Percentiles rank a stretch among this genome's conserved stretches.
phyloP scores from a whole-genome alignment of 2,888 invertebrate species.

The Julus scanicus region DNA sequence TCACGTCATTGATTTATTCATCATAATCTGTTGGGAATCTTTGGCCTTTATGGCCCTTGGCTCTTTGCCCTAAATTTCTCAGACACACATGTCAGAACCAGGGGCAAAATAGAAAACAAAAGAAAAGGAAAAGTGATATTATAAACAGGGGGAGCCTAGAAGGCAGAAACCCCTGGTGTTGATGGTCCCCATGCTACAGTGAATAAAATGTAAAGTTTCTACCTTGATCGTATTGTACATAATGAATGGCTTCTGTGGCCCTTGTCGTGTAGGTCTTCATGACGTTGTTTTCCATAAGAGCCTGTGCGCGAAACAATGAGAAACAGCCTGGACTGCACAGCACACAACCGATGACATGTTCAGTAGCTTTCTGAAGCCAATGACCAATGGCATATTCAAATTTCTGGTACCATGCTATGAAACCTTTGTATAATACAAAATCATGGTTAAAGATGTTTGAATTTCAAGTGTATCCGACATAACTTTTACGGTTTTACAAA shows the following conservation, averaged over 20 bases:
- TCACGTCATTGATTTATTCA: no score
- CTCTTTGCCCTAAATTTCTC: no score
- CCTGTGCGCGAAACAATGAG: conserved; percentile 95
- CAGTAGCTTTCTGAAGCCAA: conserved; percentile 99
- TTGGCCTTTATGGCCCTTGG: no score
- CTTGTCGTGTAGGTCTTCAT: conserved; percentile 93
- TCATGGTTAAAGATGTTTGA: background rate
- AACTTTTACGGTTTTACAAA: background rate
- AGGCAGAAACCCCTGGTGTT: no score
- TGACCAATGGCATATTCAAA: conserved; percentile 99
- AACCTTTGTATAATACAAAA: conserved; percentile 71
- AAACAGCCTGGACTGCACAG: conserved; percentile 99
- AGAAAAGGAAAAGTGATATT: no score
- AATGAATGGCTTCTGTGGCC: conserved; percentile 94
- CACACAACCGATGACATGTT: conserved; percentile 99
- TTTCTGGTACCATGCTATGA: conserved; percentile 99
- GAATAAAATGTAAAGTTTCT: no score
- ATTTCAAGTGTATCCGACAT: background rate
- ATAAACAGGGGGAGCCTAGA: no score
- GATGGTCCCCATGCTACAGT: no score
- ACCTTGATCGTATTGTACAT: conserved; percentile 99
- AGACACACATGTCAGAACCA: no score
- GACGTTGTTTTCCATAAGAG: conserved; percentile 87
- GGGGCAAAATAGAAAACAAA: no score
- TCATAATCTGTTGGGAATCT: no score